Conservation (phyloP, 2,888 invertebrate genomes). For the Melieria picta region DNA sequence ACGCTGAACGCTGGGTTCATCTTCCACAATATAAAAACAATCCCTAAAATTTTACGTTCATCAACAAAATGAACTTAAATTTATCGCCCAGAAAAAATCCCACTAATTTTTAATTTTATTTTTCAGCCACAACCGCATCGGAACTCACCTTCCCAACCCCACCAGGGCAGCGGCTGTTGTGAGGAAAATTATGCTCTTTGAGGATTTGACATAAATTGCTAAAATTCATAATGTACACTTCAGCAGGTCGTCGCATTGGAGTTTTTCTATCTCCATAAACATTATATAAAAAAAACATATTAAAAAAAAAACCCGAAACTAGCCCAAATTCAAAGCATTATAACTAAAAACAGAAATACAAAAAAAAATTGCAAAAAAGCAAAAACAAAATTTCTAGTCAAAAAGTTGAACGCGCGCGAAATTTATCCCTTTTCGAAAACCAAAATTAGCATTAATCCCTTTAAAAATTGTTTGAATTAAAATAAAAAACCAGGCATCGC, state of each 20-base stretch:
- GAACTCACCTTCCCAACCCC: not conserved
- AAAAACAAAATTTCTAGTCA: conserved; percentile 30
- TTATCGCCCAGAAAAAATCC: not conserved
- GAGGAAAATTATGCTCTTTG: conserved; percentile 41
- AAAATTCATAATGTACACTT: conserved; percentile 64
- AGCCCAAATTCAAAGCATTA: conserved; percentile 11
- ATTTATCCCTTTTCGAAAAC: not conserved
- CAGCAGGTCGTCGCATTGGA: conserved; percentile 66
- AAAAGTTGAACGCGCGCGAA: conserved; percentile 9
- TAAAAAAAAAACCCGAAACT: conserved; percentile 19
- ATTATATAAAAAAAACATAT: conserved; percentile 24
- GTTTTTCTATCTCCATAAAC: conserved; percentile 66
- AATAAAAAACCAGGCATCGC: not conserved
- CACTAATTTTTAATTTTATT: not conserved
- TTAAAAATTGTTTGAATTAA: not conserved
- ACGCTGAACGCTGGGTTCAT: too few species aligned
- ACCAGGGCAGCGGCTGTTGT: not conserved
- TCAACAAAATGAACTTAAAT: not conserved
- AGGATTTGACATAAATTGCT: conserved; percentile 55
- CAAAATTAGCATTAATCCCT: too few species aligned
- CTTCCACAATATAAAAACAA: too few species aligned
- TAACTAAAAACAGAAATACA: conserved; percentile 16
- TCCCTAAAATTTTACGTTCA: not conserved
- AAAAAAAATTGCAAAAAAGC: conserved; percentile 22
- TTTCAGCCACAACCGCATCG: conserved; percentile 2